phyloP scores from a whole-genome alignment of 2,888 invertebrate genomes.

The Lordiphosa fenestrarum region DNA sequence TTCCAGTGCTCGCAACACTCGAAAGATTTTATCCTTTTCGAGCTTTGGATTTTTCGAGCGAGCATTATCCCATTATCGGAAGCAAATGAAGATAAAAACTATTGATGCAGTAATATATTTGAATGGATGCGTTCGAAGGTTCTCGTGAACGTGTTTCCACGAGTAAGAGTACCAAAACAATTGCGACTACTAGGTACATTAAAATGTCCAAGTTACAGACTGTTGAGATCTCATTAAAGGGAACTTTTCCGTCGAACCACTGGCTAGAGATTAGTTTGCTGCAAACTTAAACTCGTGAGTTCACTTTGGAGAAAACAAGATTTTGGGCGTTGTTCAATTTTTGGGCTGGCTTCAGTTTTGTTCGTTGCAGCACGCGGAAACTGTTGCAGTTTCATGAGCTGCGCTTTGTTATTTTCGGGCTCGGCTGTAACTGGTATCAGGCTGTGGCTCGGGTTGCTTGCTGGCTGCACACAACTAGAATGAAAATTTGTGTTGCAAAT shows the following conservation, averaged over 20 bases:
- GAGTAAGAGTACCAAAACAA: no score
- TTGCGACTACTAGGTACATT: no score
- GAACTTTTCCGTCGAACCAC: conserved; percentile 38
- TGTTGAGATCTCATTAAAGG: conserved; percentile 11
- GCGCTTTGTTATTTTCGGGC: conserved; percentile 44
- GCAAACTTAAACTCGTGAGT: conserved; percentile 67
- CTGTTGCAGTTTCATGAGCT: conserved; percentile 66
- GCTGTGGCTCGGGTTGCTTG: conserved; percentile 36
- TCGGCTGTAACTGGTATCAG: conserved; percentile 19
- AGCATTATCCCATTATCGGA: no score
- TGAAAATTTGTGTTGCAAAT: conserved; percentile 75
- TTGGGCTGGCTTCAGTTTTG: conserved; percentile 52
- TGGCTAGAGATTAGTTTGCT: conserved; percentile 2
- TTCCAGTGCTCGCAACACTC: no score
- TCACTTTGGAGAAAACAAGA: conserved; percentile 65
- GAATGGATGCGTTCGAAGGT: no score
- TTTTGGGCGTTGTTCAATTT: conserved; percentile 76
- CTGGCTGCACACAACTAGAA: conserved; percentile 62
- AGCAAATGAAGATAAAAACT: no score
- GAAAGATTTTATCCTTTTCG: no score
- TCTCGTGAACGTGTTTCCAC: no score
- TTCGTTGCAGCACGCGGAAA: conserved; percentile 51
- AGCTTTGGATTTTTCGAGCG: no score
- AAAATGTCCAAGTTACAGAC: no score
- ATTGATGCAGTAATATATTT: no score